phyloP scores from a whole-genome alignment of 1,140 invertebrate species.

The Mylabris phalerata region DNA sequence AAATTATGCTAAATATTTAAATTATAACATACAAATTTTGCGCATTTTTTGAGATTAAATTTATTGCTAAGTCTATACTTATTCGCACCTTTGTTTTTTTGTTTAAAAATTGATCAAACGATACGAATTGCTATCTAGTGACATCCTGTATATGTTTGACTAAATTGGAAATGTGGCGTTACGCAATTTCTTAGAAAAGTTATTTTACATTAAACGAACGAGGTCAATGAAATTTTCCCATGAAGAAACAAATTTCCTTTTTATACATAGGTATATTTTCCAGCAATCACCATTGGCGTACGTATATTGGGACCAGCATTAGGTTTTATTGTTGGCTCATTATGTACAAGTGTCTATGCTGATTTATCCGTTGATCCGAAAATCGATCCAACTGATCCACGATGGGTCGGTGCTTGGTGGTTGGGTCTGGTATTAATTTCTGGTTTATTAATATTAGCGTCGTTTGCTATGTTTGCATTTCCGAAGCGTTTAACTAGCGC shows the following conservation, averaged over 20 bases:
- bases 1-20: too few relatives aligned
- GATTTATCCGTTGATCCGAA: slow-evolving; percentile 68
- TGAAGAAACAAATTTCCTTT: slow-evolving; percentile 8
- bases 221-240: not conserved
- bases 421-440: slow-evolving; percentile 74
- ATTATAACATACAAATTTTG: too few relatives aligned
- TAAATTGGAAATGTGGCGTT: not conserved
- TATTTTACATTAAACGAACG: not conserved
- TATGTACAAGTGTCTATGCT: slow-evolving; percentile 82
- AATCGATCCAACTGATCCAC: slow-evolving; percentile 74
- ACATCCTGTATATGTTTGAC: too few relatives aligned
- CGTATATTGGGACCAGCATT: slow-evolving; percentile 83
- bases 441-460: slow-evolving; percentile 67
- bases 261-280: slow-evolving; percentile 20
- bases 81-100: too few relatives aligned
- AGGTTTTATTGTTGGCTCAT: slow-evolving; percentile 84
- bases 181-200: not conserved
- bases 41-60: too few relatives aligned
- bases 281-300: slow-evolving; percentile 88
- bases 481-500: slow-evolving; percentile 58
- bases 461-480: slow-evolving; percentile 83
- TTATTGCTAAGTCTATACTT: too few relatives aligned
- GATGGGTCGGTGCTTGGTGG: slow-evolving; percentile 93
- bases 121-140: too few relatives aligned
- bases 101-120: too few relatives aligned